These are phyloP conservation scores for Agrotis exclamationis DNA, from an alignment of 2,888 invertebrate genomes.

Conservation along the genomic window DNA sequence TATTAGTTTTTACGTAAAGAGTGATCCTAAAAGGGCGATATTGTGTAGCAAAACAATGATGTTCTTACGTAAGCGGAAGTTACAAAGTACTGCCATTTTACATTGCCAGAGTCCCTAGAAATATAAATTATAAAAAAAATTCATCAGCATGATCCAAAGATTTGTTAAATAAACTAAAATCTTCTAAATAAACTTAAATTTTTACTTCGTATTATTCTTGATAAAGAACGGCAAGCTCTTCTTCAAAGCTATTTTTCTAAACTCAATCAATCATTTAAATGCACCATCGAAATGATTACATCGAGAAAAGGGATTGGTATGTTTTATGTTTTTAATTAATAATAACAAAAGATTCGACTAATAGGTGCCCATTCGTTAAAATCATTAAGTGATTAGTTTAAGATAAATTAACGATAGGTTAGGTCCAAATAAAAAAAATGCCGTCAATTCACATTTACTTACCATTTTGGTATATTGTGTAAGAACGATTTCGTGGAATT, in stretches of 20 bases:
- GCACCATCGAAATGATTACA: neutral
- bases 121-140: neutral
- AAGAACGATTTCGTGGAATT: neutral
- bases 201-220: neutral
- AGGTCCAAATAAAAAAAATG: too few relatives aligned
- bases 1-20: constrained; percentile 56
- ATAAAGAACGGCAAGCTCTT: too few relatives aligned
- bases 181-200: neutral
- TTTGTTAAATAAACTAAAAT: neutral
- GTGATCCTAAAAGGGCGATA: constrained; percentile 76
- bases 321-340: too few relatives aligned
- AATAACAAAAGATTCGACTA: neutral
- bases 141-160: too few relatives aligned
- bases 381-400: neutral
- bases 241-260: neutral
- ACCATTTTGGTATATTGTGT: constrained; percentile 32
- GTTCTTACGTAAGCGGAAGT: constrained; percentile 43
- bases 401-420: neutral
- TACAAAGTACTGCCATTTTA: constrained; percentile 38
- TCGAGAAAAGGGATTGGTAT: neutral
- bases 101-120: too few relatives aligned
- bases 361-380: neutral
- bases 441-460: neutral
- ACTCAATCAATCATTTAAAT: constrained; percentile 29
- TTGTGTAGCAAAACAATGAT: constrained; percentile 54